phyloP scores from a whole-genome alignment of 2,888 invertebrate genomes.

The Branchipolynoe longqiensis region DNA sequence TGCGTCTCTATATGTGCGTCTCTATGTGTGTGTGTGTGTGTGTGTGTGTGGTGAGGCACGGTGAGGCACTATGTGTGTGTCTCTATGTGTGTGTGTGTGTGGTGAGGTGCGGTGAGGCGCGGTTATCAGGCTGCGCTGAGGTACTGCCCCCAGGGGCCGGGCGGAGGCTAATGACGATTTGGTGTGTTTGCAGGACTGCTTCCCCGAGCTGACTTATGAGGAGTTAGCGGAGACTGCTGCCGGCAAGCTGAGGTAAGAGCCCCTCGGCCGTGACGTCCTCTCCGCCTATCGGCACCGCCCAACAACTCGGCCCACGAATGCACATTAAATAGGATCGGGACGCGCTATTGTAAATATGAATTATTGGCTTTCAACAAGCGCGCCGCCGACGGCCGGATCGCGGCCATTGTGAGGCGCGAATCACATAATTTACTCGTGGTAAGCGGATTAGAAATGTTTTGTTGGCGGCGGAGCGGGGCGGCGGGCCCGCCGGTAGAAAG shows the following conservation, averaged over 20 bases:
- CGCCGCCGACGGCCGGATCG: neutral
- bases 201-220: conserved; percentile 47
- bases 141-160: neutral
- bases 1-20: no score
- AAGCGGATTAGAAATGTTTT: conserved; percentile 58
- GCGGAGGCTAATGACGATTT: conserved; percentile 46
- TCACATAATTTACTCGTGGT: conserved; percentile 60
- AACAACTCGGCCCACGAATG: conserved; percentile 14
- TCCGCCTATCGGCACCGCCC: neutral
- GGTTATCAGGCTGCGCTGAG: neutral
- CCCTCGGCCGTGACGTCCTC: conserved; percentile 10
- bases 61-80: neutral
- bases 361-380: conserved; percentile 55
- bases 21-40: no score
- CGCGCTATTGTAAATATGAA: conserved; percentile 47
- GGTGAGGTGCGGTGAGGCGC: no score
- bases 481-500: no score
- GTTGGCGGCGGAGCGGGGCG: neutral
- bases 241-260: conserved; percentile 50
- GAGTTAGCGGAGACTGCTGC: conserved; percentile 17
- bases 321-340: conserved; percentile 54
- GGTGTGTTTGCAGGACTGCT: conserved; percentile 47
- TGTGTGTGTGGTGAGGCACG: neutral
- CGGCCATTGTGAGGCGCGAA: conserved; percentile 52
- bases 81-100: neutral